Conservation (phyloP, 2,888 invertebrate species). For the Drosophila subquinaria region DNA sequence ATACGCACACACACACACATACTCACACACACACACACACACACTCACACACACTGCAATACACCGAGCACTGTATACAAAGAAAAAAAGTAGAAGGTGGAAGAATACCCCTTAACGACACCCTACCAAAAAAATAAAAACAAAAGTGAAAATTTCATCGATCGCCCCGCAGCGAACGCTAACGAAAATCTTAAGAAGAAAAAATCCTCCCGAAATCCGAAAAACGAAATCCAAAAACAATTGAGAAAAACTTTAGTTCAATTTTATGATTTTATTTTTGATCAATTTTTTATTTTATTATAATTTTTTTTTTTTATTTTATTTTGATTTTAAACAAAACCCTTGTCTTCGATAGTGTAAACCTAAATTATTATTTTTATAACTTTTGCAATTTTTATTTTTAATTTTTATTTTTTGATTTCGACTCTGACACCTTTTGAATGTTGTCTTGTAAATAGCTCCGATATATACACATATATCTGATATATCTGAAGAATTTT, state of each 20-base stretch:
- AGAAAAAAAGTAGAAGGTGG: neutral
- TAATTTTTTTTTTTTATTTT: slow-evolving; percentile 13
- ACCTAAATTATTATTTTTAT: slow-evolving; percentile 22
- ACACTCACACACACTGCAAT: slow-evolving; percentile 11
- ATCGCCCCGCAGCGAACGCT: slow-evolving; percentile 56
- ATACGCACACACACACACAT: slow-evolving; percentile 30
- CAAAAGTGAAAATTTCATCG: slow-evolving; percentile 38
- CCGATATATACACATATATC: slow-evolving; percentile 32
- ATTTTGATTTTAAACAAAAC: slow-evolving; percentile 16
- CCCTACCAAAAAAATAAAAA: neutral
- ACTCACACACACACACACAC: slow-evolving; percentile 24
- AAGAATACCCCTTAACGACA: slow-evolving; percentile 1
- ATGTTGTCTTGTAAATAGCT: slow-evolving; percentile 51
- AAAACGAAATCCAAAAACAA: slow-evolving; percentile 5
- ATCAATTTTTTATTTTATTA: slow-evolving; percentile 13
- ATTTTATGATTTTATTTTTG: slow-evolving; percentile 49
- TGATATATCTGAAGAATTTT: slow-evolving; percentile 30
- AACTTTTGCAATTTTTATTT: slow-evolving; percentile 16
- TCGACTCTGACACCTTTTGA: slow-evolving; percentile 4
- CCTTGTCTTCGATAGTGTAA: slow-evolving; percentile 47
- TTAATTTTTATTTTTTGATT: slow-evolving; percentile 14
- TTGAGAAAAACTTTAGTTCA: slow-evolving; percentile 53
- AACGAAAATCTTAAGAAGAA: slow-evolving; percentile 20
- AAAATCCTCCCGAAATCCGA: neutral
- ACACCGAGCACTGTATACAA: slow-evolving; percentile 3